Base-by-base conservation (phyloP, 2,797 vertebrate genomes). In the Oreochromis mossambicus region DNA sequence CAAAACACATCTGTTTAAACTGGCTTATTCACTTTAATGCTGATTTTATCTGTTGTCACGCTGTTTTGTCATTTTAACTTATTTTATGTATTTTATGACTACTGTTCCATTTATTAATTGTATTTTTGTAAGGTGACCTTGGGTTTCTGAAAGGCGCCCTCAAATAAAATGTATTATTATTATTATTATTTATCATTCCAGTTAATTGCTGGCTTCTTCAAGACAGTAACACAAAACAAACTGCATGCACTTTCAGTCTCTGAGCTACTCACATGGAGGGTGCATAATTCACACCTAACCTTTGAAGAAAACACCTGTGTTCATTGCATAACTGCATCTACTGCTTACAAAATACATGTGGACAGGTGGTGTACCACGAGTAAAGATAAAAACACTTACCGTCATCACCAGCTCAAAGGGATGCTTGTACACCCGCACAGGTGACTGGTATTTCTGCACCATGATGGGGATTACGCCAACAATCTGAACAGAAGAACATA, bases 391-490 rank as follows among this genome's bases (percentile, higher is more conserved):
- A n/a, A 87, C 73, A 98, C 98, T 99, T 96, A 99, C 98, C 93
- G 97, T 97, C 98, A 99, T 99, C 92, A 99, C 98, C 84, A 99
- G 96, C 92, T 99, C 98, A 55, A 99, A 99, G 2, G 98, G 97
- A 79, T 98, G 97, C 93, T 99, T 99, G 96, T 99, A 99, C 92
- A 99, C 97, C 86, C 98, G 96, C 79, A 99, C 97, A 3, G 98
- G 98, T 34, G 98, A 99, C 93, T 99, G 98, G 92, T 99, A 99
- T 89, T 98, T 98, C 96, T 99, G 98, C 96, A 99, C 98, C 98
- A 99, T 99, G 90, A 84, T 92, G 94, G 90, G 77, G 63, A 86
- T 84, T 77, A 81, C 88, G 80, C 86, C 91, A 56, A 91, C 92
- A 83, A 94, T 93, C 96, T 96, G 87, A 51, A 82, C 34, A 83